phyloP scores from a whole-genome alignment of 2,888 invertebrate genomes.

The Acanthacorydalis orientalis region DNA sequence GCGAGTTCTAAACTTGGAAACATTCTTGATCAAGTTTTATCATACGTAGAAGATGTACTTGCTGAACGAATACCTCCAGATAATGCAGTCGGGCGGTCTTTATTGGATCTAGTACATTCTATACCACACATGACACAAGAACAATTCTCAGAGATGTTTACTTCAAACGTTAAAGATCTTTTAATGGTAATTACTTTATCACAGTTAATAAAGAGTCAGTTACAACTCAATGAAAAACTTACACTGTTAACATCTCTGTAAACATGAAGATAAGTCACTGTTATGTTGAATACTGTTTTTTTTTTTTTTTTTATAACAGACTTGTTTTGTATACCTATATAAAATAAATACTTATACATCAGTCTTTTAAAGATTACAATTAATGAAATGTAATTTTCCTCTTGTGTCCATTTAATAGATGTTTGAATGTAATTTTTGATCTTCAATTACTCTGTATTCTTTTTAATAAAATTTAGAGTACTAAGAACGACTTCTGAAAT shows the following conservation, averaged over 20 bases:
- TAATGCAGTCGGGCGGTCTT: constrained; percentile 76
- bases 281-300: too few relatives aligned
- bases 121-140: constrained; percentile 82
- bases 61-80: constrained; percentile 58
- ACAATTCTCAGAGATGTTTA: constrained; percentile 88
- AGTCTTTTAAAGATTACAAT: too few relatives aligned
- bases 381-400: too few relatives aligned
- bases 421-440: too few relatives aligned
- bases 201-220: constrained; percentile 89
- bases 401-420: too few relatives aligned
- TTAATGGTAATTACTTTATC: constrained; percentile 94
- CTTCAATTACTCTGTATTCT: too few relatives aligned
- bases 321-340: too few relatives aligned
- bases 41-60: constrained; percentile 86
- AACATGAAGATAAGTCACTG: constrained; percentile 9
- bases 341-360: too few relatives aligned
- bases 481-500: too few relatives aligned
- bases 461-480: too few relatives aligned
- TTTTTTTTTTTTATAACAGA: too few relatives aligned
- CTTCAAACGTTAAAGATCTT: constrained; percentile 91
- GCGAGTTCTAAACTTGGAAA: constrained; percentile 63
- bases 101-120: constrained; percentile 80
- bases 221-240: constrained; percentile 91
- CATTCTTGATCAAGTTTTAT: constrained; percentile 60
- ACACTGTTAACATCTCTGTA: constrained; percentile 61